These are phyloP conservation scores for Petrolisthes cinctipes DNA, from an alignment of 2,888 invertebrate genomes.

Conservation along the genomic window DNA sequence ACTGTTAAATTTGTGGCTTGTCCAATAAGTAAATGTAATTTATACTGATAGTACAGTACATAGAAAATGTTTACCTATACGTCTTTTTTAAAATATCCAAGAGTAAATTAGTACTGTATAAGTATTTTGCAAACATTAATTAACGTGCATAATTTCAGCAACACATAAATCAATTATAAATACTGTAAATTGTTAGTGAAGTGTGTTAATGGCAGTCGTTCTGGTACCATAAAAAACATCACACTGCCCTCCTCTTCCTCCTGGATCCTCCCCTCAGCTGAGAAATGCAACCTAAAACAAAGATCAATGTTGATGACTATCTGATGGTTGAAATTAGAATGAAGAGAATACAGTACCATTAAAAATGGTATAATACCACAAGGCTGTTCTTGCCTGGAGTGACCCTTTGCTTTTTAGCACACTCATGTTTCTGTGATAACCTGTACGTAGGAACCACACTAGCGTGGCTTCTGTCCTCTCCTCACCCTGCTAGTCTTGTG, in stretches of 20 bases:
- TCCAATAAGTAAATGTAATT: too few relatives aligned
- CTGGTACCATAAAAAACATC: background rate
- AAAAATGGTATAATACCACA: constrained; percentile 42
- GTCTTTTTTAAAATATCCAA: too few relatives aligned
- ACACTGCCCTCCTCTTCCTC: background rate
- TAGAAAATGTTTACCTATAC: too few relatives aligned
- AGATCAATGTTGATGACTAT: background rate
- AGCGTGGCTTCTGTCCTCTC: constrained; percentile 54
- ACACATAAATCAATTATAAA: too few relatives aligned
- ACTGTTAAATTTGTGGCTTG: too few relatives aligned
- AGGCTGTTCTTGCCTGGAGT: constrained; percentile 57
- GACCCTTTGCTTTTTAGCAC: constrained; percentile 65
- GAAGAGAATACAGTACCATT: constrained; percentile 14
- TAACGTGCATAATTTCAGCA: too few relatives aligned
- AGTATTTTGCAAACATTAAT: too few relatives aligned
- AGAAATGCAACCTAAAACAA: background rate
- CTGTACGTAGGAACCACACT: constrained; percentile 54
- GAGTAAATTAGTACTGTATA: too few relatives aligned
- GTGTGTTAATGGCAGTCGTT: background rate
- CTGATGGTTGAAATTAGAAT: constrained; percentile 4
- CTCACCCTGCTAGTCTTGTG: constrained; percentile 56
- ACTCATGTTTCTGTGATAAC: constrained; percentile 66
- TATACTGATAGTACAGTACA: too few relatives aligned
- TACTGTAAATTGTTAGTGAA: too few relatives aligned
- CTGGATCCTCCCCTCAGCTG: background rate